Evolutionary conservation across 2,888 invertebrate species (phyloP).

Genomic region (Philaethria dido): DNA sequence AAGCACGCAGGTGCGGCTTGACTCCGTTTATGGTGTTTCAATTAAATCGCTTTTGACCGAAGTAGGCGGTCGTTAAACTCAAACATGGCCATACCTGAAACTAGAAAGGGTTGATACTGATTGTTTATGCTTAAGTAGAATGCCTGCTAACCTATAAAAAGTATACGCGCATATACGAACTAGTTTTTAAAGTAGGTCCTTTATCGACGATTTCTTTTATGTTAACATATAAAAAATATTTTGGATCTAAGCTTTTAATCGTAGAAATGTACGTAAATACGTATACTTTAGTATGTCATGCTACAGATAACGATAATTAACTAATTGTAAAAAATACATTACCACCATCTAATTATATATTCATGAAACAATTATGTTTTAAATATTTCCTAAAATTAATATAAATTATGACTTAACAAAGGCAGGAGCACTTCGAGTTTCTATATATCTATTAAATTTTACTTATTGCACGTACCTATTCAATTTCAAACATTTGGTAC

Average conservation of each 20-base stretch:
- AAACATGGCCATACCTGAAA: conserved; percentile 45
- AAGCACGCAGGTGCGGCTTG: conserved; percentile 60
- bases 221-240: background rate
- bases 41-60: conserved; percentile 77
- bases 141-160: conserved; percentile 5
- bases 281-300: too few species aligned
- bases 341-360: background rate
- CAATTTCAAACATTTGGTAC: background rate
- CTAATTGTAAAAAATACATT: background rate
- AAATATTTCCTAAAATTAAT: background rate
- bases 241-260: too few species aligned
- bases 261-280: too few species aligned
- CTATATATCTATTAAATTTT: conserved; percentile 1
- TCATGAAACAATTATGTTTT: too few species aligned
- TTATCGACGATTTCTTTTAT: background rate
- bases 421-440: background rate
- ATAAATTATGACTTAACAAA: background rate
- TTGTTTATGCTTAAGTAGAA: conserved; percentile 5
- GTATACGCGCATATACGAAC: background rate
- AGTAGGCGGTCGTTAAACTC: conserved; percentile 58
- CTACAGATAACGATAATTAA: too few species aligned
- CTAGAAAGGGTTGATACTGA: conserved; percentile 46
- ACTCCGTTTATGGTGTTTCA: conserved; percentile 71
- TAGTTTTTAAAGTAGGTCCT: background rate
- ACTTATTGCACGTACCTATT: background rate